These are phyloP conservation scores for Dynastes maya DNA, from an alignment of 2,888 invertebrate genomes.

Conservation along the genomic window DNA sequence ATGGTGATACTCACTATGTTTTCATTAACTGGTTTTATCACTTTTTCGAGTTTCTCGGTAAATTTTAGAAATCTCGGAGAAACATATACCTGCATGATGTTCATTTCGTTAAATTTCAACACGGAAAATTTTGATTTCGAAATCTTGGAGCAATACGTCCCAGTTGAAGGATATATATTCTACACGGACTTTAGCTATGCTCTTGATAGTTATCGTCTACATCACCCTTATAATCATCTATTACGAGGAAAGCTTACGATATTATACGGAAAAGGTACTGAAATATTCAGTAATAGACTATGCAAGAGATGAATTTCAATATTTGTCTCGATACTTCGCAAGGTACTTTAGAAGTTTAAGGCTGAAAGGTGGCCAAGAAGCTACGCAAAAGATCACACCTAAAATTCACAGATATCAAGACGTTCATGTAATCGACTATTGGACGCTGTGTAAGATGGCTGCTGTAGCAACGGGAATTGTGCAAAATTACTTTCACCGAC, in stretches of 20 bases:
- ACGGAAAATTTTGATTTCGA: constrained; percentile 52
- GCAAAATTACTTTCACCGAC: constrained; percentile 26
- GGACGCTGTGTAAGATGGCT: constrained; percentile 24
- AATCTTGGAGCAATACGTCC: constrained; percentile 31
- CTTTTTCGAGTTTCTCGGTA: constrained; percentile 30
- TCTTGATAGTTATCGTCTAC: constrained; percentile 50
- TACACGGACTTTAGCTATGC: constrained; percentile 51
- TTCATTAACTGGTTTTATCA: constrained; percentile 46
- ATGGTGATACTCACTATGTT: constrained; percentile 51
- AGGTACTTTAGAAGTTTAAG: constrained; percentile 19
- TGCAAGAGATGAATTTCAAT: constrained; percentile 41
- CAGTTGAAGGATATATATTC: constrained; percentile 39
- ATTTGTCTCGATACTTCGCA: constrained; percentile 37
- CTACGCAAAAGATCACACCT: constrained; percentile 3
- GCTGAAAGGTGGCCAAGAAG: constrained; percentile 35
- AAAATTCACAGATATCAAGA: constrained; percentile 40
- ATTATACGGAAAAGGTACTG: constrained; percentile 4
- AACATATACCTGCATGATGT: constrained; percentile 53
- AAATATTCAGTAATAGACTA: constrained; percentile 44
- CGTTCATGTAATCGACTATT: constrained; percentile 14
- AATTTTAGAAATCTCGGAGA: constrained; percentile 51
- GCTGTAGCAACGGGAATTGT: constrained; percentile 26
- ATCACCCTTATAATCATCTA: constrained; percentile 49
- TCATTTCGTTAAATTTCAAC: constrained; percentile 55
- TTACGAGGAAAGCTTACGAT: constrained; percentile 48